A percentile compares a stretch with the other conserved stretches of the same genome.
Evolutionary conservation across 2,888 invertebrate species (phyloP).

Genomic region (Apantesis nais): DNA sequence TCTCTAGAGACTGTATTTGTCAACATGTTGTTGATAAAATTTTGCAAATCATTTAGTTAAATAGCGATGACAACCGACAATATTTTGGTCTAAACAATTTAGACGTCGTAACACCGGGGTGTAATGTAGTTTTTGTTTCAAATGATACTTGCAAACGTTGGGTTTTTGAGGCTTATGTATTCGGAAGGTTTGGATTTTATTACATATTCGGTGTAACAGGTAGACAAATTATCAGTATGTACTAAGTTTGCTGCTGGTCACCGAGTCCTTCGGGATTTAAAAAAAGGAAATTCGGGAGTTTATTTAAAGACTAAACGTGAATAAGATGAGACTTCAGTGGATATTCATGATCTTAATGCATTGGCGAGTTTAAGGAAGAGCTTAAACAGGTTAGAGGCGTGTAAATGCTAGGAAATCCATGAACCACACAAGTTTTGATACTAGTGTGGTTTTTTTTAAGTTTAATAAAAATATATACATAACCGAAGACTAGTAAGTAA

Average conservation of each 20-base stretch:
- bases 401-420: too few relatives aligned
- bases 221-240: not conserved
- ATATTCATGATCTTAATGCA: too few relatives aligned
- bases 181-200: not conserved
- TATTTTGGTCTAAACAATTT: slow-evolving; percentile 22
- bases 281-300: not conserved
- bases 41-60: slow-evolving; percentile 47
- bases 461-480: too few relatives aligned
- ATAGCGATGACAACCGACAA: slow-evolving; percentile 45
- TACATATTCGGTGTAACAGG: not conserved
- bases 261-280: not conserved
- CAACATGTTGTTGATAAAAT: slow-evolving; percentile 44
- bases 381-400: too few relatives aligned
- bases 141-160: not conserved
- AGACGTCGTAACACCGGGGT: slow-evolving; percentile 18
- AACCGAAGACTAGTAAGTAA: too few relatives aligned
- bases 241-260: not conserved
- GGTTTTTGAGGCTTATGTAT: not conserved
- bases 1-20: slow-evolving; percentile 49
- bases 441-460: too few relatives aligned
- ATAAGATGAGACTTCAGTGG: too few relatives aligned
- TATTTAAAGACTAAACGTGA: too few relatives aligned
- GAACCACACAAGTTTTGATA: too few relatives aligned
- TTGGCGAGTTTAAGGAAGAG: too few relatives aligned
- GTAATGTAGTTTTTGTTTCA: not conserved